Base-by-base conservation (phyloP, 2,888 invertebrate genomes). In the Tromatobia lineatoria region DNA sequence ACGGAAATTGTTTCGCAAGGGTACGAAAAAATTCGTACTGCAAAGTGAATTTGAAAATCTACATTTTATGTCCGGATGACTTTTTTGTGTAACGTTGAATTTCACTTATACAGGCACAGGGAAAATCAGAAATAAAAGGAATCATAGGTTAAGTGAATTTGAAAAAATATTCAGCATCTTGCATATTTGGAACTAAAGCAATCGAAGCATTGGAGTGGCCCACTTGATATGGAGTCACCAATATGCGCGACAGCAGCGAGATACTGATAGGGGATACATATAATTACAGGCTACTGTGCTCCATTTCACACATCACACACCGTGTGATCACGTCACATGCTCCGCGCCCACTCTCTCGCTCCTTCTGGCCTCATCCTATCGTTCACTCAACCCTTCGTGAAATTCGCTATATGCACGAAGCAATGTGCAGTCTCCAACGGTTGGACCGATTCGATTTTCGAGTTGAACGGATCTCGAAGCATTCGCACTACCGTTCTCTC, bases 231-330 rank as follows among this genome's bases (percentile, higher is more conserved):
- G 34, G 34, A 38, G 34, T 7, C 34, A 8, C 8, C 4, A 2
- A 18, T 15, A 25, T 42, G 57, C 10, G 18, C 54, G 57, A 69
- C 71, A 64, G 59, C 47, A 61, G 77, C 66, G 80, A 77, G 47
- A 75, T 76, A 64, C 74, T 34, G 82, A 77, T 73, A 66, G 76
- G 76, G 71, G 77, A 86, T 84, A 86, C 87, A 87, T 87, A 87
- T 87, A 87, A 87, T 84, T 87, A 85, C 86, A 57, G 81, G 76
- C 83, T 83, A 82, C 66, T 76, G 70, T 83, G 86, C 86, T 87
- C 87, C 87, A 93, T 93, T 93, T 92, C 93, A 93, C 92, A 93
- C 91, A 92, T 93, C 92, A 91, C 90, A 91, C 90, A 92, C 91
- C 88, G 89, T 92, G 86, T 91, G 91, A 91, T 90, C 89, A 86